A percentile compares a stretch with the other conserved stretches of the same genome.
Conservation (phyloP, 2,113 vertebrate species). For the Calonectris borealis region DNA sequence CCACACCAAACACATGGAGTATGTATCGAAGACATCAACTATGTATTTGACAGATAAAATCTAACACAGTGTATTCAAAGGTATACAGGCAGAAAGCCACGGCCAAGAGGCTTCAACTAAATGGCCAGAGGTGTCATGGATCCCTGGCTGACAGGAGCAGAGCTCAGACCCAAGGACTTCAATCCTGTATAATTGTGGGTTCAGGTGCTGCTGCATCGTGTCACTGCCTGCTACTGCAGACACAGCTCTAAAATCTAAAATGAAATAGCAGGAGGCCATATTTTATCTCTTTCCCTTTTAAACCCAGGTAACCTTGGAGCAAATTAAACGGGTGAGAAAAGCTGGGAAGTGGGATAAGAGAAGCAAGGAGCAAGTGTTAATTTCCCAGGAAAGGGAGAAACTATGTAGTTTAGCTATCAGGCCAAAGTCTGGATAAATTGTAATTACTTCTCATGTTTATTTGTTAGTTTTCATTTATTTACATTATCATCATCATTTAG, state of each 20-base stretch:
- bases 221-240: neutral
- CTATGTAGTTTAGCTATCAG: neutral
- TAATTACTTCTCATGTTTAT: neutral
- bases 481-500: neutral
- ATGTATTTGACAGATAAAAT: neutral
- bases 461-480: neutral
- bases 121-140: neutral
- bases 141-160: neutral
- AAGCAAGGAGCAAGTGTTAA: rapidly evolving
- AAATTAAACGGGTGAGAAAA: neutral
- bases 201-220: too few species aligned
- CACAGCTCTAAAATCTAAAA: neutral
- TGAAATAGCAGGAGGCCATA: neutral
- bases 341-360: neutral
- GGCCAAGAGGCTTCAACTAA: neutral
- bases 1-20: neutral
- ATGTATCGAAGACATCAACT: neutral
- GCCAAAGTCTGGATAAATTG: neutral
- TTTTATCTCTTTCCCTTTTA: neutral
- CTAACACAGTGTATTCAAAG: neutral
- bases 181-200: rapidly evolving
- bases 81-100: neutral
- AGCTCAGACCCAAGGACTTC: neutral
- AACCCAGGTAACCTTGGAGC: neutral
- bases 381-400: neutral